phyloP scores from a whole-genome alignment of 2,797 vertebrate genomes.

The Columba guinea region DNA sequence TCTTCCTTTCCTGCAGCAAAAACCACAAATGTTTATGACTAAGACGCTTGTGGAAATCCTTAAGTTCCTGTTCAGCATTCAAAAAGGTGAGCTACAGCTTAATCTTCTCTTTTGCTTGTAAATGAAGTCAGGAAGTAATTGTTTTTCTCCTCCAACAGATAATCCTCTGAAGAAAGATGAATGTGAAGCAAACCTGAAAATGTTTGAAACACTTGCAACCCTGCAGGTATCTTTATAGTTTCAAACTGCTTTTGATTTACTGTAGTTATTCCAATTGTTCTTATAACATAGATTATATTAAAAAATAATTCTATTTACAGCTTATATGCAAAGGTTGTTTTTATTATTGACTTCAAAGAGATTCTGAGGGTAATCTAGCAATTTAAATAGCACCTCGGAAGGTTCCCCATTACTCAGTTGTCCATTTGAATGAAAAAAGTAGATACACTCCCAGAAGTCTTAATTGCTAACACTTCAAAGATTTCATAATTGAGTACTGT shows the following conservation, averaged over 20 bases:
- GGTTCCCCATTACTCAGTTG: background rate
- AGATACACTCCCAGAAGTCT: background rate
- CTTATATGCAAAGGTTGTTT: rapidly evolving
- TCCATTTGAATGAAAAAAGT: background rate
- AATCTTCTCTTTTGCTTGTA: rapidly evolving
- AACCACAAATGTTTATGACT: slow-evolving; percentile 80
- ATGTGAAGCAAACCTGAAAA: slow-evolving; percentile 83
- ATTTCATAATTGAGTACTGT: background rate
- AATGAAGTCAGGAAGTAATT: background rate
- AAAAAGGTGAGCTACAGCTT: slow-evolving; percentile 78
- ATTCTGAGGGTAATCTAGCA: background rate
- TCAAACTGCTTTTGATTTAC: background rate
- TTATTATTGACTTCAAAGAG: background rate
- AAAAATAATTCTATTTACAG: background rate
- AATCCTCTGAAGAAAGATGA: slow-evolving; percentile 84
- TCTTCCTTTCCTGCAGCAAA: slow-evolving; percentile 76
- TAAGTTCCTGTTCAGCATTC: slow-evolving; percentile 82
- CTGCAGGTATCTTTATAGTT: slow-evolving; percentile 81
- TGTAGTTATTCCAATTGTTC: background rate
- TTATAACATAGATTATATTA: background rate
- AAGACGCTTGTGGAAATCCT: slow-evolving; percentile 86
- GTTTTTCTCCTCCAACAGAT: slow-evolving; percentile 70
- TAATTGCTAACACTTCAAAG: background rate
- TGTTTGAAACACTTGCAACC: slow-evolving; percentile 85
- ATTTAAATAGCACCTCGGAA: background rate